Conservation (phyloP, 2,888 invertebrate genomes). For the Melolontha melolontha region DNA sequence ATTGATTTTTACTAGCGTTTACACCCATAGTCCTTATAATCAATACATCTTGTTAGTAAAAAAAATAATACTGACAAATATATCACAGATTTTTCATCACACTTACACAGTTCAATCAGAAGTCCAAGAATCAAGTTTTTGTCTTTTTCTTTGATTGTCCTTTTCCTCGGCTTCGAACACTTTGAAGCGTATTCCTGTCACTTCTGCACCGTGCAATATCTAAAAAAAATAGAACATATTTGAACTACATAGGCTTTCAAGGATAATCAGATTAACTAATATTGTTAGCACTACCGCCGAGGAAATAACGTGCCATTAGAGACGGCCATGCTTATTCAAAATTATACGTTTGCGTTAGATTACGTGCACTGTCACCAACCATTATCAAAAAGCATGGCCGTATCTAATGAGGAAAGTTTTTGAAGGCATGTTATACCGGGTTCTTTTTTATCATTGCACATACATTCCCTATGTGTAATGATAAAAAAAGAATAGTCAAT, state of each 20-base stretch:
- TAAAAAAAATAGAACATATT: slow-evolving; percentile 64
- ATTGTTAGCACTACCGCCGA: no score
- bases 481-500: no score
- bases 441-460: no score
- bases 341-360: no score
- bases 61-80: slow-evolving; percentile 2
- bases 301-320: no score
- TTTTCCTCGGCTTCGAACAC: slow-evolving; percentile 89
- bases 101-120: slow-evolving; percentile 30
- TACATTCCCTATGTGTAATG: no score
- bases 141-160: slow-evolving; percentile 50
- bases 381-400: no score
- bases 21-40: not conserved
- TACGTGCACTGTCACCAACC: no score
- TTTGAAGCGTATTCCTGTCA: slow-evolving; percentile 87
- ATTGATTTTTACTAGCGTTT: slow-evolving; percentile 1
- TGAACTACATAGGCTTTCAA: slow-evolving; percentile 48
- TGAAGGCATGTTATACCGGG: no score
- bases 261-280: no score
- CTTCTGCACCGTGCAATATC: slow-evolving; percentile 85
- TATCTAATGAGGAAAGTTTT: no score
- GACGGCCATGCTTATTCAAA: no score
- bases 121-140: slow-evolving; percentile 45
- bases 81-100: slow-evolving; percentile 32
- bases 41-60: slow-evolving; percentile 19